Evolutionary conservation across 2,113 vertebrate genomes (phyloP).

Genomic region (Progne subis): DNA sequence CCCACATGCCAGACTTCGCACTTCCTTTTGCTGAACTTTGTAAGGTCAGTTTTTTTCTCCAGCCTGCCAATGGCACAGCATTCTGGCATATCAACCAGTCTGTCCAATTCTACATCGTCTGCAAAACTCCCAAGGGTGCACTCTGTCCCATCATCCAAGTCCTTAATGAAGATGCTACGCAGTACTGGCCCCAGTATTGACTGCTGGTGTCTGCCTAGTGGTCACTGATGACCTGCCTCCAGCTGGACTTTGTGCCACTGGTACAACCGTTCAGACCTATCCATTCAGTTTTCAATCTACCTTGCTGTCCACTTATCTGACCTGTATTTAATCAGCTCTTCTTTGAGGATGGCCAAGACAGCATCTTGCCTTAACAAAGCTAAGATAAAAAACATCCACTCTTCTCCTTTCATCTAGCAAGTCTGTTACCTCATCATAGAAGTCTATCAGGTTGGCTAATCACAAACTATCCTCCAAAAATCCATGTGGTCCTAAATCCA

Average conservation of each 20-base stretch:
- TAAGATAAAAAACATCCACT: neutral
- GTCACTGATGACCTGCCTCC: neutral
- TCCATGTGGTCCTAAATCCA: neutral
- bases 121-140: neutral
- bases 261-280: neutral
- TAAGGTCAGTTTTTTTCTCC: neutral
- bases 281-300: neutral
- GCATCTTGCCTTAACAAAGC: neutral
- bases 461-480: neutral
- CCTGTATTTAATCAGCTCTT: neutral
- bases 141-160: neutral
- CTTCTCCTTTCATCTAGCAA: neutral
- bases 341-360: neutral
- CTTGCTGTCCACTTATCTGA: neutral
- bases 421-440: neutral
- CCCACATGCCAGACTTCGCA: accelerated
- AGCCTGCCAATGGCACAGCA: neutral
- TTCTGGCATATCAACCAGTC: neutral
- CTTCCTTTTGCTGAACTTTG: neutral
- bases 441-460: neutral
- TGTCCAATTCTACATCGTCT: neutral
- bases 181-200: neutral
- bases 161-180: neutral
- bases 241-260: neutral
- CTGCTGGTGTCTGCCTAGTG: neutral